Base-by-base conservation (phyloP, 1,140 invertebrate species). In the Nixonia krombeini region DNA sequence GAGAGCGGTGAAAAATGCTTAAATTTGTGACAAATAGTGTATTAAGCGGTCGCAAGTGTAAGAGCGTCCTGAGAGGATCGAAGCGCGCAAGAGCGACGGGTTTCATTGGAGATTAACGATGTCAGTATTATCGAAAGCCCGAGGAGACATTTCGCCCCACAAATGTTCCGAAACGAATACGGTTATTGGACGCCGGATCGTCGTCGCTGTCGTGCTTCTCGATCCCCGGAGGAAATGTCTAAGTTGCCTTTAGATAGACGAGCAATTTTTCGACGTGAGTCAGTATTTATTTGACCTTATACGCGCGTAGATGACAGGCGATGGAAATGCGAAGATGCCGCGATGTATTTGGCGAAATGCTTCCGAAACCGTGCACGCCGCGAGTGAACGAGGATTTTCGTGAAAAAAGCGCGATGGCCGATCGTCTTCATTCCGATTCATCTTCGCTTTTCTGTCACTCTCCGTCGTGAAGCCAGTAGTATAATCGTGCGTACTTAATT, bases 401-500 rank as follows among this genome's bases (percentile, higher is more conserved):
- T 66, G 50, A 71, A 68, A 50, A 72, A 72, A 72, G 64, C 59
- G 44, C 58, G 44, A 56, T 52, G 56, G 74, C 57, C 46, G n/a
- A n/a, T n/a, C n/a, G n/a, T n/a, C n/a, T n/a, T n/a, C n/a, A n/a
- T n/a, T n/a, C n/a, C n/a, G n/a, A n/a, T n/a, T 70, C 63, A 74
- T 74, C 64, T 67, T 68, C 72, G 62, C 51, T 70, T 76, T 68
- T 73, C 68, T 59, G 56, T 70, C 64, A 56, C 66, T 55, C 35
- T 37, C 50, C 42, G 38, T 66, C 63, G 44, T 46, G 61, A 64
- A 53, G 56, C 65, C 64, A 68, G 47, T 65, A 68, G 70, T 50
- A 38, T 72, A 63, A 67, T 63, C 63, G 56, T 64, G n/a, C 63
- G 70, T 72, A 72, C 70, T 72, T 72, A 72, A 72, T 72, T 72